phyloP scores from a whole-genome alignment of 2,888 invertebrate species.

The Conus canariensis region DNA sequence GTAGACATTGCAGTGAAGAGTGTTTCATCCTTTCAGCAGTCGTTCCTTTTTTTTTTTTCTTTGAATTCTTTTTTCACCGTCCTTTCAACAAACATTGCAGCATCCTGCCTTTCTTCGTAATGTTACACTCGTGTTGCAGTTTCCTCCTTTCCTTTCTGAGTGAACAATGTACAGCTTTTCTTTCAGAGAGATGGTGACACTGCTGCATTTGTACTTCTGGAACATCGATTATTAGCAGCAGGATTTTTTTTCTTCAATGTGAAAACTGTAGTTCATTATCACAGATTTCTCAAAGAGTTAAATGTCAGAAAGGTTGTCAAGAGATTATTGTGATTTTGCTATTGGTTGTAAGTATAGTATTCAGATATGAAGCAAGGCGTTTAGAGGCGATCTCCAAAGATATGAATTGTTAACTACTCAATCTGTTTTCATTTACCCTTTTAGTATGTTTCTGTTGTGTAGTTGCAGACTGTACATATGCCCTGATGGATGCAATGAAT shows the following conservation, averaged over 20 bases:
- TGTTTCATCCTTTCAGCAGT: constrained; percentile 4
- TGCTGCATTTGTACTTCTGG: not conserved
- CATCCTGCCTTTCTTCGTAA: not conserved
- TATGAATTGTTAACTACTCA: too few relatives aligned
- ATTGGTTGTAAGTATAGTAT: too few relatives aligned
- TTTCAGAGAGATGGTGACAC: not conserved
- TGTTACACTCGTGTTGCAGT: not conserved
- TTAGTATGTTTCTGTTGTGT: not conserved
- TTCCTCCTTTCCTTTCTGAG: not conserved
- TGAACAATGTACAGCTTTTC: not conserved
- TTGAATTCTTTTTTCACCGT: constrained; percentile 34
- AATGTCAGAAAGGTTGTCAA: too few relatives aligned
- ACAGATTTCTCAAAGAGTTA: not conserved
- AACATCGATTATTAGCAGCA: not conserved
- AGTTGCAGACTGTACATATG: not conserved
- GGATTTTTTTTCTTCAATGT: not conserved
- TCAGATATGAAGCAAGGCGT: not conserved
- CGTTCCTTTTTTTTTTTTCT: constrained; percentile 44
- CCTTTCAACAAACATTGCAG: not conserved
- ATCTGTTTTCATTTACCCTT: not conserved
- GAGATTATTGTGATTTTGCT: too few relatives aligned
- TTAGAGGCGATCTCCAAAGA: not conserved
- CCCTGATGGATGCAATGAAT: not conserved
- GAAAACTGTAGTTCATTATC: constrained; percentile 12
- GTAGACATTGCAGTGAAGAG: constrained; percentile 24